Percentiles rank a stretch among this genome's conserved stretches.
These are phyloP conservation scores for Morelia viridis DNA, from an alignment of 2,797 vertebrate genomes.

Conservation along the genomic window DNA sequence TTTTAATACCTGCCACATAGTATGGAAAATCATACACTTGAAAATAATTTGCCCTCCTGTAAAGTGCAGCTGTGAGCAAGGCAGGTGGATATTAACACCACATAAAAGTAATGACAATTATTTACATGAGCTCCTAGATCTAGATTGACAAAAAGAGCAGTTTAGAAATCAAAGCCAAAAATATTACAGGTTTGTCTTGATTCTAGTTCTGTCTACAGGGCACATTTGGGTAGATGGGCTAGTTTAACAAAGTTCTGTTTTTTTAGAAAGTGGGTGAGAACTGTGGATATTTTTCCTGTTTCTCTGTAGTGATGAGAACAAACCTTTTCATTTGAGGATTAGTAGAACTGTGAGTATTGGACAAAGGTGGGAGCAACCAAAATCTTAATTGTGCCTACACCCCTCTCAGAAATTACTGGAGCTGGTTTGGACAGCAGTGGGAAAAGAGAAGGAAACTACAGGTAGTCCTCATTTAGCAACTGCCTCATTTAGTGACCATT, in stretches of 20 bases:
- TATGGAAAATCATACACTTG: not conserved
- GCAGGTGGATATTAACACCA: not conserved
- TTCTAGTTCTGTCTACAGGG: not conserved
- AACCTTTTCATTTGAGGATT: not conserved
- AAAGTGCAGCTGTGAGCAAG: not conserved
- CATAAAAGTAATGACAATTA: not conserved
- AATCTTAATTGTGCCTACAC: not conserved
- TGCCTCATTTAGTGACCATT: not conserved
- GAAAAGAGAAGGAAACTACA: not conserved
- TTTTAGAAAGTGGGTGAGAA: not conserved
- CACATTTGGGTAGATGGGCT: not conserved
- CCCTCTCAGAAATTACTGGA: not conserved
- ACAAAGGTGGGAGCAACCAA: too few relatives aligned
- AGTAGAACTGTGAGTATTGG: not conserved
- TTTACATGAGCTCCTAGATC: fast-evolving
- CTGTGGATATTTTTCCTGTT: not conserved
- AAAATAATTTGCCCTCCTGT: not conserved
- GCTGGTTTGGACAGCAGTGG: not conserved
- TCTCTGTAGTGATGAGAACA: not conserved
- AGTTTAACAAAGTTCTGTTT: not conserved
- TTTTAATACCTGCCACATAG: not conserved
- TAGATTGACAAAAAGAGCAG: not conserved
- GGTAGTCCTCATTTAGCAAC: not conserved
- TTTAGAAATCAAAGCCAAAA: not conserved
- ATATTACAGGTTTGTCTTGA: not conserved